Evolutionary conservation across 2,113 vertebrate species (phyloP).

Genomic region (Sebastes fasciatus): DNA sequence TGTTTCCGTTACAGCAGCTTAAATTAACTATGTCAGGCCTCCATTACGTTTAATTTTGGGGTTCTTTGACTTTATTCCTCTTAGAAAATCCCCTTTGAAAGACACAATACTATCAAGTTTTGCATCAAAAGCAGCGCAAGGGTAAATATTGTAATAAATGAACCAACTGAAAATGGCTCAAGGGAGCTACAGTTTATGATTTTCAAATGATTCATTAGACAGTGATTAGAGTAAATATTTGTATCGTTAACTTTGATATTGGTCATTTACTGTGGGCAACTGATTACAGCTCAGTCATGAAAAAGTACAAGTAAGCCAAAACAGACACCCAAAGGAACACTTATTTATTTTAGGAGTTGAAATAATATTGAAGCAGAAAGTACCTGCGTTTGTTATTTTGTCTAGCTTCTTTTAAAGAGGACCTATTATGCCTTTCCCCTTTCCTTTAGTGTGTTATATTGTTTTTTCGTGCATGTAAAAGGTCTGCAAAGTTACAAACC

Average conservation of each 20-base stretch:
- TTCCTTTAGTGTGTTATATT: no score
- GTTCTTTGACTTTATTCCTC: neutral
- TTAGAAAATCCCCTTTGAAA: neutral
- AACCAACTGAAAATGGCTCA: neutral
- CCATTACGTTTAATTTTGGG: neutral
- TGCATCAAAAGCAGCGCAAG: neutral
- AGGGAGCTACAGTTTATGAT: neutral
- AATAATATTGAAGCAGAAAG: neutral
- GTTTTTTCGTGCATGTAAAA: no score
- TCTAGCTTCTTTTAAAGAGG: no score
- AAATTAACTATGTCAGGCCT: constrained; percentile 1
- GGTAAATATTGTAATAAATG: neutral
- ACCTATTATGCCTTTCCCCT: no score
- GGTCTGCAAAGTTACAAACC: no score
- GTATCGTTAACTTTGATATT: neutral
- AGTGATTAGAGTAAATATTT: neutral
- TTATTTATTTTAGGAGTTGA: neutral
- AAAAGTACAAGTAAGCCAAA: neutral
- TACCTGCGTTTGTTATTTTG: neutral
- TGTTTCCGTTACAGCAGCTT: neutral
- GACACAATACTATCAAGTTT: neutral
- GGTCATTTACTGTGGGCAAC: neutral
- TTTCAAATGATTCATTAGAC: neutral
- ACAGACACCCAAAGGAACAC: neutral
- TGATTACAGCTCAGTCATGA: neutral